Conservation (phyloP, 2,797 vertebrate genomes). For the Bradypus variegatus region DNA sequence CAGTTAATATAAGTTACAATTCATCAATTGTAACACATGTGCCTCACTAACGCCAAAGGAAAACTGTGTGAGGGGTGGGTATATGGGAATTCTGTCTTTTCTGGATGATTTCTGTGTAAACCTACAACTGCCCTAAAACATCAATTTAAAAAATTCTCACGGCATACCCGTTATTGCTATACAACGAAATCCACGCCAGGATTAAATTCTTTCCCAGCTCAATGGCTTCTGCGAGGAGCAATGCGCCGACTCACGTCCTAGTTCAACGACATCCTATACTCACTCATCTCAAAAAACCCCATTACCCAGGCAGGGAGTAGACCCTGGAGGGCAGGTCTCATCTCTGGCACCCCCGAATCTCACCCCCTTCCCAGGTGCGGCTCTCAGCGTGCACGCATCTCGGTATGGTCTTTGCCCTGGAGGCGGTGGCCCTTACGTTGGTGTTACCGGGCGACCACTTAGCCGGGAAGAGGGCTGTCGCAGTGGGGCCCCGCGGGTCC, state of each 20-base stretch:
- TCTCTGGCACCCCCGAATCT: background rate
- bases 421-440: background rate
- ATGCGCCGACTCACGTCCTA: background rate
- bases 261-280: background rate
- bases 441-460: background rate
- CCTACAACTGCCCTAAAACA: no score
- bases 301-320: background rate
- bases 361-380: background rate
- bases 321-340: background rate
- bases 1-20: no score
- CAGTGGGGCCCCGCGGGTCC: background rate
- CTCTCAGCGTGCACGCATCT: background rate
- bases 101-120: no score
- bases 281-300: background rate
- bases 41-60: no score
- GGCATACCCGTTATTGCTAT: background rate
- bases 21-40: no score
- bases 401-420: background rate
- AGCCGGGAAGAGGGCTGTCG: background rate
- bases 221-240: background rate
- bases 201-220: background rate
- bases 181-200: background rate
- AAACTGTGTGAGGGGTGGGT: no score
- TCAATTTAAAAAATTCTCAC: background rate
- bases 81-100: no score